Conservation (phyloP, 1,140 invertebrate species). For the Varroa destructor region DNA sequence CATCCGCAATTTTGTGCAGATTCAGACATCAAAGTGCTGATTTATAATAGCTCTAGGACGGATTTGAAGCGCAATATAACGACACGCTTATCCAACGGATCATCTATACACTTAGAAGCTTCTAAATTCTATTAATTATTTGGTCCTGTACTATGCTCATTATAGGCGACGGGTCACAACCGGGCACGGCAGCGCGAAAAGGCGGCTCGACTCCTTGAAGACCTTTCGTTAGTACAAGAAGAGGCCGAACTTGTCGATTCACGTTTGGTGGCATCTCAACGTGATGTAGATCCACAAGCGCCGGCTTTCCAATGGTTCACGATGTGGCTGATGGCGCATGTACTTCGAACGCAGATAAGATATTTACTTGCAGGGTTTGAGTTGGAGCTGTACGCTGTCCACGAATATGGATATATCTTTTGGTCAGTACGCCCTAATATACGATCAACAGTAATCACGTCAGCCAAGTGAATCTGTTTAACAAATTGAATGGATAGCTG, state of each 20-base stretch:
- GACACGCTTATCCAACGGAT: no score
- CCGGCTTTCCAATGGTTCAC: conserved; percentile 74
- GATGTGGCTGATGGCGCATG: conserved; percentile 90
- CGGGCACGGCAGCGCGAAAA: conserved; percentile 83
- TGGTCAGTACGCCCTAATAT: conserved; percentile 49
- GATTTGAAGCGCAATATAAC: no score
- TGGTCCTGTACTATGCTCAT: background rate
- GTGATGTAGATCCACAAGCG: conserved; percentile 53
- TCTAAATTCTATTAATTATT: no score
- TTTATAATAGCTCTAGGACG: no score
- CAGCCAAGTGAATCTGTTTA: background rate
- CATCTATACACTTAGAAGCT: no score
- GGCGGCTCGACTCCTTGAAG: conserved; percentile 70
- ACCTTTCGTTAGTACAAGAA: conserved; percentile 79
- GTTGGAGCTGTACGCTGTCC: conserved; percentile 83
- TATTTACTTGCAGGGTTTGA: conserved; percentile 88
- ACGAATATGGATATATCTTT: conserved; percentile 89
- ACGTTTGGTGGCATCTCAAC: conserved; percentile 56
- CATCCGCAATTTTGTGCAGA: no score
- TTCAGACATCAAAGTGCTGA: no score
- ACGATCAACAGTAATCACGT: background rate
- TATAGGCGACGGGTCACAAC: conserved; percentile 80
- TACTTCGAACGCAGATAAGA: conserved; percentile 85
- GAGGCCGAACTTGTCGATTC: conserved; percentile 84
- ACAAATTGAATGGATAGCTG: background rate